These are phyloP conservation scores for Prietella phreatophila DNA, from an alignment of 2,113 vertebrate genomes.

Conservation along the genomic window DNA sequence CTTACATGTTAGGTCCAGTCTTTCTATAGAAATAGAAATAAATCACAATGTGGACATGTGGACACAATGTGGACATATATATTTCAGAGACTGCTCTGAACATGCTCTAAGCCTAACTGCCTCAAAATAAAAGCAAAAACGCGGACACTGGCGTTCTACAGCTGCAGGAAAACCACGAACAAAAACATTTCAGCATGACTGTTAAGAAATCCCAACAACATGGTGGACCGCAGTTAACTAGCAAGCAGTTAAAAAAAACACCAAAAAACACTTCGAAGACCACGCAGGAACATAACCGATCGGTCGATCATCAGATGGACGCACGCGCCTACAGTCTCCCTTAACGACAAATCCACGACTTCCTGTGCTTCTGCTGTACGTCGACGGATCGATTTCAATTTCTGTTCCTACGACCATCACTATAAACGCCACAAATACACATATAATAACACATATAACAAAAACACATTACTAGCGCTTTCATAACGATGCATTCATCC, in stretches of 20 bases:
- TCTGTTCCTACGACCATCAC: background rate
- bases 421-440: background rate
- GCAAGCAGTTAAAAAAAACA: background rate
- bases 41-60: background rate
- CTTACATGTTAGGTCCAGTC: background rate
- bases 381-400: background rate
- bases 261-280: background rate
- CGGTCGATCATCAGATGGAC: background rate
- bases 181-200: background rate
- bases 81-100: background rate
- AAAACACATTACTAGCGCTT: too few relatives aligned
- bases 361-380: background rate
- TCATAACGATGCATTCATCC: background rate
- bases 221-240: background rate
- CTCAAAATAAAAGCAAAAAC: background rate
- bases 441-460: too few relatives aligned
- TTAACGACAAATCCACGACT: background rate
- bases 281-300: background rate
- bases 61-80: background rate
- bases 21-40: background rate
- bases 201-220: background rate
- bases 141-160: background rate
- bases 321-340: background rate
- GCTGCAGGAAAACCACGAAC: background rate
- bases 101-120: background rate